Percentiles rank a stretch among this genome's conserved stretches.
phyloP scores from a whole-genome alignment of 1,140 invertebrate species.

The Parapsyche elsis region DNA sequence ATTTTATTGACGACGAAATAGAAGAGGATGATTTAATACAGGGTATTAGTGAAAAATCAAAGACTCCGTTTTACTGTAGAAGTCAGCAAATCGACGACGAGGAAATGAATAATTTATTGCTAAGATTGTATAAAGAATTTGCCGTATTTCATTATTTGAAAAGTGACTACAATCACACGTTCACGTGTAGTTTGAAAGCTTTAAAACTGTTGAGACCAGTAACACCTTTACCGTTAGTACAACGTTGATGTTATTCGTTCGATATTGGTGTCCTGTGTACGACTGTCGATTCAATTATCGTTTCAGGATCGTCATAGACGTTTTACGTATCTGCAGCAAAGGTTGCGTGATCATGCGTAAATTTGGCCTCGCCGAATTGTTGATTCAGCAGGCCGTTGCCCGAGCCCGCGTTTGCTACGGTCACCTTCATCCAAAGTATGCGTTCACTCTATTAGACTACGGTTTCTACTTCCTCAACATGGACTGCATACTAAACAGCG shows the following conservation, averaged over 20 bases:
- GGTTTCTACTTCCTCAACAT: conserved; percentile 91
- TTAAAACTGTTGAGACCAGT: conserved; percentile 73
- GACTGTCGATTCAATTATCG: neutral
- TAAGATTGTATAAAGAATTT: conserved; percentile 82
- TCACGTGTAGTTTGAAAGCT: conserved; percentile 80
- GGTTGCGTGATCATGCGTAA: conserved; percentile 88
- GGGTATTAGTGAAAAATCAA: conserved; percentile 35
- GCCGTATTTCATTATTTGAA: conserved; percentile 82
- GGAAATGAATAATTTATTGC: conserved; percentile 64
- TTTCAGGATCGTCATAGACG: conserved; percentile 77
- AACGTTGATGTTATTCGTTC: neutral
- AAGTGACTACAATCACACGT: conserved; percentile 82
- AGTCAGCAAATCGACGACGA: conserved; percentile 53
- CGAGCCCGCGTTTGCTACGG: conserved; percentile 78
- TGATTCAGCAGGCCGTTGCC: conserved; percentile 84
- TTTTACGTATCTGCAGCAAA: conserved; percentile 84
- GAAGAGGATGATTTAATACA: neutral
- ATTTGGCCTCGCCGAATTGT: conserved; percentile 80
- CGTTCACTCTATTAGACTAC: conserved; percentile 86
- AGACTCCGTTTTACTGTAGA: conserved; percentile 18
- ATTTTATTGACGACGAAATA: conserved; percentile 15
- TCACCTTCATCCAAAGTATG: conserved; percentile 79
- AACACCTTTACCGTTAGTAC: conserved; percentile 68
- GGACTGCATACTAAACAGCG: conserved; percentile 85
- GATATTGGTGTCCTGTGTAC: neutral